These are phyloP conservation scores for Diadumene lineata DNA, from an alignment of 92 coral and sea anemone species.

Conservation along the genomic window DNA sequence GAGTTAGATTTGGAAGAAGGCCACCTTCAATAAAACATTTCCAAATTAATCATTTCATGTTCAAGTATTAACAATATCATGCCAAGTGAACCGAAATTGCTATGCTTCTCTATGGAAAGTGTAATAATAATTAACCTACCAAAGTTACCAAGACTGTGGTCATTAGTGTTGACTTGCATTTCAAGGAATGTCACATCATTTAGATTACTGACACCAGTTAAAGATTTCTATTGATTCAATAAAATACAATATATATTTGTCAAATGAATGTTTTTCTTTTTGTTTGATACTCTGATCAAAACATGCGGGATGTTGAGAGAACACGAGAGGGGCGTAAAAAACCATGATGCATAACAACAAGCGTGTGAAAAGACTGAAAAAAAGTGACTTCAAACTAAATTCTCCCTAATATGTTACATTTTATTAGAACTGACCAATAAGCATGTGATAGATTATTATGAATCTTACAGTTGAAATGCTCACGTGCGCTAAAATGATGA, in stretches of 20 bases:
- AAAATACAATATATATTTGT: neutral
- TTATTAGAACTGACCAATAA: no score
- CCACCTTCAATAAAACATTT: slow-evolving; percentile 47
- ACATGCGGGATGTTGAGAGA: no score
- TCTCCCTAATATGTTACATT: no score
- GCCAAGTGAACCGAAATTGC: neutral
- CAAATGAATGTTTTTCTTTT: no score
- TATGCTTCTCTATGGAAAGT: neutral
- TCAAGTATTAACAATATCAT: neutral
- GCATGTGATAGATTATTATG: no score
- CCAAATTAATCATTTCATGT: neutral
- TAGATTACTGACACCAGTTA: slow-evolving; percentile 76
- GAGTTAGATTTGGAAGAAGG: slow-evolving; percentile 70
- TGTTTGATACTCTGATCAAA: no score
- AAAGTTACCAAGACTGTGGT: slow-evolving; percentile 96
- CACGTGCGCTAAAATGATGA: no score
- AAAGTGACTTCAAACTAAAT: no score
- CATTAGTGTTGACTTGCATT: slow-evolving; percentile 92
- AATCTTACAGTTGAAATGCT: no score
- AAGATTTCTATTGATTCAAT: slow-evolving; percentile 51
- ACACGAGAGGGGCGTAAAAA: no score
- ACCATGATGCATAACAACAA: no score
- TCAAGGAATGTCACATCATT: slow-evolving; percentile 80
- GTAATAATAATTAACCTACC: slow-evolving; percentile 54
- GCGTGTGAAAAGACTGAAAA: no score